Percentiles rank a stretch among this genome's conserved stretches.
Evolutionary conservation across 2,113 vertebrate genomes (phyloP).

Genomic region (Eulacestoma nigropectus): DNA sequence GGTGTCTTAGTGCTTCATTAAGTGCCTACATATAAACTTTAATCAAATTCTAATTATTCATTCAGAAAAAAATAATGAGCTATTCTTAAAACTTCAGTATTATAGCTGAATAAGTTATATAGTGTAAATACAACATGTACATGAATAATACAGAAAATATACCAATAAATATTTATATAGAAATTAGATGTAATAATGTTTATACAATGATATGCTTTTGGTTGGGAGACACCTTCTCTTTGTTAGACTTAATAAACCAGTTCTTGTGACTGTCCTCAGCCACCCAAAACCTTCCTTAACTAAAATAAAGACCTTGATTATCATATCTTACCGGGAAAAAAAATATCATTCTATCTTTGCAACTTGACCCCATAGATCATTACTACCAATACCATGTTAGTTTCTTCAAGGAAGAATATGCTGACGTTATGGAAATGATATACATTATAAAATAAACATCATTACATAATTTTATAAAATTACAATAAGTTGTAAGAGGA

Average conservation of each 20-base stretch:
- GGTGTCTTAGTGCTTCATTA: accelerated
- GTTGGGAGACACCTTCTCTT: background rate
- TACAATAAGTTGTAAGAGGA: background rate
- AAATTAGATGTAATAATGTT: background rate
- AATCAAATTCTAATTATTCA: background rate
- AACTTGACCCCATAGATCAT: background rate
- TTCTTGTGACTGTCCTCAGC: background rate
- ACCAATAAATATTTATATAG: background rate
- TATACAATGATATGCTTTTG: background rate
- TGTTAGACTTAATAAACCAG: background rate
- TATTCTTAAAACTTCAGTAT: background rate
- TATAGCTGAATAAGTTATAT: background rate
- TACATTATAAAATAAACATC: too few species aligned
- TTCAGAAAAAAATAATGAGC: background rate
- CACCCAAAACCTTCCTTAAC: background rate
- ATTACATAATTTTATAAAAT: too few species aligned
- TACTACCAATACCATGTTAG: accelerated
- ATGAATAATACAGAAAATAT: background rate
- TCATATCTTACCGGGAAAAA: background rate
- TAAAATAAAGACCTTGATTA: background rate
- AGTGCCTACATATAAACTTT: background rate
- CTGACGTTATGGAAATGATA: background rate
- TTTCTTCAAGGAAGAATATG: background rate
- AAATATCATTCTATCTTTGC: background rate
- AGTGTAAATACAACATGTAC: background rate